A percentile compares a stretch with the other conserved stretches of the same genome.
phyloP scores from a whole-genome alignment of 1,140 invertebrate species.

The Drosophila persimilis region DNA sequence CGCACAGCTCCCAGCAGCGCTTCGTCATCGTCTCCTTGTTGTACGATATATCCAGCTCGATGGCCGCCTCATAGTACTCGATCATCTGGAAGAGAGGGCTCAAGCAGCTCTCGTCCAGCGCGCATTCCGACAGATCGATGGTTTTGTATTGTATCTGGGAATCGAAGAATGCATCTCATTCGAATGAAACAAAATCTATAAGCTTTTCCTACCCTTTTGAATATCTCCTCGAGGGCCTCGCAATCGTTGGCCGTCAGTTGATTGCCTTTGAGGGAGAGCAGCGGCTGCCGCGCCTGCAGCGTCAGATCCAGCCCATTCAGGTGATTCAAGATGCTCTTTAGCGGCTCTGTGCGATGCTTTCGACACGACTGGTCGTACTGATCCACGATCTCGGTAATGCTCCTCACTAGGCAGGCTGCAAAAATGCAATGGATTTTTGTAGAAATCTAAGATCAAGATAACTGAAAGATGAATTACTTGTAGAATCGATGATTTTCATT shows the following conservation, averaged over 20 bases:
- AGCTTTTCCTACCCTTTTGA: constrained; percentile 85
- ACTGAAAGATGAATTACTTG: too few relatives aligned
- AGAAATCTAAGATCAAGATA: too few relatives aligned
- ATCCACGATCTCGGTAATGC: constrained; percentile 85
- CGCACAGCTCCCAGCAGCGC: constrained; percentile 89
- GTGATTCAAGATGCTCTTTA: constrained; percentile 88
- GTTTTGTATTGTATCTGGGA: constrained; percentile 78
- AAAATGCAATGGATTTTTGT: constrained; percentile 6
- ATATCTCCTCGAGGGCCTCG: constrained; percentile 90
- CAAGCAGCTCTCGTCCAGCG: constrained; percentile 70
- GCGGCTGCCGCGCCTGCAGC: constrained; percentile 82
- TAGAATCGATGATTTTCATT: too few relatives aligned
- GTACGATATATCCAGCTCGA: constrained; percentile 90
- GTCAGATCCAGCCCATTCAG: constrained; percentile 85
- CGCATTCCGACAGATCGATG: constrained; percentile 78
- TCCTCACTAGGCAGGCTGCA: constrained; percentile 70
- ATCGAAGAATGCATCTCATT: not conserved
- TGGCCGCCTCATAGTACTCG: constrained; percentile 94
- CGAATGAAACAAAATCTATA: not conserved
- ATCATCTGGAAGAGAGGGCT: constrained; percentile 94
- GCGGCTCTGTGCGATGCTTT: constrained; percentile 87
- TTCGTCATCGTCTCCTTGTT: constrained; percentile 87
- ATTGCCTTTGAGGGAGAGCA: constrained; percentile 84
- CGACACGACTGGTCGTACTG: constrained; percentile 89
- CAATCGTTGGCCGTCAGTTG: constrained; percentile 85